These are phyloP conservation scores for Onychomys torridus DNA, from an alignment of 2,797 vertebrate genomes.

Conservation along the genomic window DNA sequence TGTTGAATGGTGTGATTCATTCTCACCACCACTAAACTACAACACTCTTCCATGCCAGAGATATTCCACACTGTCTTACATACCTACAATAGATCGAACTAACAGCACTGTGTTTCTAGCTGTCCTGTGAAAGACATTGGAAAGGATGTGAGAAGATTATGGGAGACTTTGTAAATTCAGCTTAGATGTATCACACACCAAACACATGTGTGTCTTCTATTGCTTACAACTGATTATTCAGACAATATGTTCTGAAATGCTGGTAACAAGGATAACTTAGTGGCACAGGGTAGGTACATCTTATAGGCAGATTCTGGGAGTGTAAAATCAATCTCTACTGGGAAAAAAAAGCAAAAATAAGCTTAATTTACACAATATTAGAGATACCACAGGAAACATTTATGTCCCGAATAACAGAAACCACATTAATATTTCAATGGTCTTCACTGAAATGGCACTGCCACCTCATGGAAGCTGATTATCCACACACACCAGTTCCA, in stretches of 20 bases:
- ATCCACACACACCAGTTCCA: accelerated
- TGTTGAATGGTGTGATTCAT: too few relatives aligned
- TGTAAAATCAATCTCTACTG: not conserved
- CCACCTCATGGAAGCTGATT: not conserved
- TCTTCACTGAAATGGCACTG: not conserved
- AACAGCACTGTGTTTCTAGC: not conserved
- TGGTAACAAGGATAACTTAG: not conserved
- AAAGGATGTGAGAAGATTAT: not conserved
- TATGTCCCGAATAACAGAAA: not conserved
- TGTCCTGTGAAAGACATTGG: not conserved
- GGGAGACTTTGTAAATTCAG: not conserved
- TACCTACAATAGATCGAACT: not conserved
- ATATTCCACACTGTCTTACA: not conserved
- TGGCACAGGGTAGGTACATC: accelerated
- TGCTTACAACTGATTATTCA: not conserved
- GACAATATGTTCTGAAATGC: not conserved
- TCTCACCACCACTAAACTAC: too few relatives aligned
- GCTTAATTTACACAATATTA: not conserved
- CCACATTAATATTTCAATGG: not conserved
- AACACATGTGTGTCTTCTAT: not conserved
- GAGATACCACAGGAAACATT: not conserved
- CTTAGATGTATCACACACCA: too few relatives aligned
- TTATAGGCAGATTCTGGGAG: not conserved
- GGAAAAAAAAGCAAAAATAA: not conserved
- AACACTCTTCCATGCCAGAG: too few relatives aligned